Evolutionary conservation across 1,140 invertebrate species (phyloP), one percentile per base, ranked within the genome.

Genomic region (Bilobella aurantiaca): DNA sequence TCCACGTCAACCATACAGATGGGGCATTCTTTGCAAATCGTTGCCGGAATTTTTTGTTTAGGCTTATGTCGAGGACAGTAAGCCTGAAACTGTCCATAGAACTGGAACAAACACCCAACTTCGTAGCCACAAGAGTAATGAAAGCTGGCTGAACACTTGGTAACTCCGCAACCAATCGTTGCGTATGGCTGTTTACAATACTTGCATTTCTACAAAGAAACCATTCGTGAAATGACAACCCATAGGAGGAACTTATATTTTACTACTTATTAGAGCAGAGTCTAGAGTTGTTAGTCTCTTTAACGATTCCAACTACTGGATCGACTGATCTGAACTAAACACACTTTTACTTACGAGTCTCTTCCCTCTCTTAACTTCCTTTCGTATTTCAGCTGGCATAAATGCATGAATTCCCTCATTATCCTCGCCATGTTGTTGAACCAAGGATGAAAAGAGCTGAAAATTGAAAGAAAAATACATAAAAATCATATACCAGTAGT

Each of bases 371-470:
- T 77, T 75, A 3, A 81, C 67, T 74, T 86, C 84, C 34, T 78
- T 79, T 21, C 77, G 59, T 16, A 87, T 84, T 71, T 87, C 84
- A 2, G 73, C 63, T 28, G 79, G 77, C 1, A 85, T 65, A 73
- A 87, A 87, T 1, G 85, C 85, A 66, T 82, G 77, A 16, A 86
- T 78, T 0, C 85, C 85, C 65, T 84, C 78, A 37, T 80, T 73
- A 67, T 83, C 81, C 47, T 77, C 76, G 0, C 83, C 84, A 68
- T 80, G 80, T 74, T 86, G 85, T 37, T 77, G 72, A n/a, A 86
- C 72, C 14, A 79, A 81, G 71, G 81, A 81, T 0, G 84, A 81
- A 64, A 86, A 77, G 1, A 86, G 74, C 83, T 85, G 34, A 21
- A 57, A 58, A 31, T 21, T 16, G 2, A 49, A 29, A 30, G 61